Percentiles rank a stretch among this genome's conserved stretches.
These are phyloP conservation scores for Melanotaenia nigrans DNA, from an alignment of 2,797 vertebrate species.

Conservation along the genomic window DNA sequence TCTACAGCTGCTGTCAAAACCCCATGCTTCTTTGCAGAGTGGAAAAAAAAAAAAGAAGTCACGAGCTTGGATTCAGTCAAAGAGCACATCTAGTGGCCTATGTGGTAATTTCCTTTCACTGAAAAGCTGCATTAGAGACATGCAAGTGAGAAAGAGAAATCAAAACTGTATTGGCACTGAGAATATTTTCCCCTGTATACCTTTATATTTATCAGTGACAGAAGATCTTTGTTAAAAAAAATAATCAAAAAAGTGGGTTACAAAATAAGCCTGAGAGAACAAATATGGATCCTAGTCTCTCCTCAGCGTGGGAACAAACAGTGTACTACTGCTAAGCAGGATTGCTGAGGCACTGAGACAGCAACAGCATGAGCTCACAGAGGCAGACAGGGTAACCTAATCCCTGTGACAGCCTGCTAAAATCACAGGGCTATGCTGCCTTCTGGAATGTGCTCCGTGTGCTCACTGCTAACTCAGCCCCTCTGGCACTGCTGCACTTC, in stretches of 20 bases:
- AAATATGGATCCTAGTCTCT: constrained; percentile 34
- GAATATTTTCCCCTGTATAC: background rate
- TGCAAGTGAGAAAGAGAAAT: background rate
- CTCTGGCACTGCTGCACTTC: constrained; percentile 72
- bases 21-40: constrained; percentile 16
- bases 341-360: constrained; percentile 61
- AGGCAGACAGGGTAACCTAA: constrained; percentile 81
- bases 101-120: constrained; percentile 16
- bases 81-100: constrained; percentile 58
- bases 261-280: constrained; percentile 26
- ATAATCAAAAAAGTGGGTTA: constrained; percentile 26
- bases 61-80: constrained; percentile 16
- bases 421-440: constrained; percentile 81
- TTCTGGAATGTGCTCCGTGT: constrained; percentile 81
- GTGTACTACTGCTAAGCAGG: constrained; percentile 41
- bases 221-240: constrained; percentile 8
- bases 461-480: constrained; percentile 72
- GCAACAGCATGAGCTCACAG: constrained; percentile 80
- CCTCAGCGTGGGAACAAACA: constrained; percentile 37
- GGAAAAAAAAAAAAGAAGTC: background rate
- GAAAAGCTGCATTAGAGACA: constrained; percentile 5
- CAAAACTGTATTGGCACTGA: background rate
- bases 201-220: constrained; percentile 8
- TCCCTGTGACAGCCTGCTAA: constrained; percentile 83
- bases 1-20: constrained; percentile 59